phyloP scores from a whole-genome alignment of 1,140 invertebrate species.

The Proales similis region DNA sequence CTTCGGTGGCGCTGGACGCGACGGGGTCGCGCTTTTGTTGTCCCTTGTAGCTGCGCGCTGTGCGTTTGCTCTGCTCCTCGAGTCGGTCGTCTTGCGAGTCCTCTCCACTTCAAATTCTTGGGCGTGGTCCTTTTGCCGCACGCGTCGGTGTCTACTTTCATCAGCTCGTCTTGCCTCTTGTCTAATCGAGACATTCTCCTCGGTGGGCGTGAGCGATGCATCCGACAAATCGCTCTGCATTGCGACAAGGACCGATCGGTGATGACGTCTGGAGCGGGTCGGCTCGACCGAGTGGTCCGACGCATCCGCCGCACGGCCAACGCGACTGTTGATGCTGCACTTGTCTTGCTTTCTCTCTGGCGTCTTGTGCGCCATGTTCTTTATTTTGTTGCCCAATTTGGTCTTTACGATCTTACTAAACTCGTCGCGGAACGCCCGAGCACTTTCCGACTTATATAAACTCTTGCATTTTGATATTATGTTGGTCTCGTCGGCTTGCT shows the following conservation, averaged over 20 bases:
- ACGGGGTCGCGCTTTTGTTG: background rate
- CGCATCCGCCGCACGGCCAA: background rate
- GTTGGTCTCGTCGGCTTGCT: conserved; percentile 8
- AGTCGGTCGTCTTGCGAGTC: background rate
- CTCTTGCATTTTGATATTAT: conserved; percentile 29
- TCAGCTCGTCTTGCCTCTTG: background rate
- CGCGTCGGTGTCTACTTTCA: background rate
- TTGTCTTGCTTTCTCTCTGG: conserved; percentile 8
- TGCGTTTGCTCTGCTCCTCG: background rate
- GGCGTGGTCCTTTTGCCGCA: background rate
- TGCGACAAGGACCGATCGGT: no score
- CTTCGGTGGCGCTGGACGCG: conserved; percentile 22
- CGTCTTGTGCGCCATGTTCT: conserved; percentile 6
- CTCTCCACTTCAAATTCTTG: conserved; percentile 2
- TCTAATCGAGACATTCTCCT: conserved; percentile 5
- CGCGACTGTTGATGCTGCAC: background rate
- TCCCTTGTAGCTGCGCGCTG: background rate
- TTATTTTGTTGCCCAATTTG: conserved; percentile 27
- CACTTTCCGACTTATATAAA: conserved; percentile 25
- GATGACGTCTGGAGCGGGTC: background rate
- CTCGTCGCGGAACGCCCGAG: conserved; percentile 4
- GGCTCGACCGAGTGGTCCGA: background rate
- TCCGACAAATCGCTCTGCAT: background rate
- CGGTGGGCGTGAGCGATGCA: background rate
- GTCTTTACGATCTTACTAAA: conserved; percentile 25